Percentiles rank a stretch among this genome's conserved stretches.
These are phyloP conservation scores for Neomorphus geoffroyi DNA, from an alignment of 2,797 vertebrate genomes.

Conservation along the genomic window DNA sequence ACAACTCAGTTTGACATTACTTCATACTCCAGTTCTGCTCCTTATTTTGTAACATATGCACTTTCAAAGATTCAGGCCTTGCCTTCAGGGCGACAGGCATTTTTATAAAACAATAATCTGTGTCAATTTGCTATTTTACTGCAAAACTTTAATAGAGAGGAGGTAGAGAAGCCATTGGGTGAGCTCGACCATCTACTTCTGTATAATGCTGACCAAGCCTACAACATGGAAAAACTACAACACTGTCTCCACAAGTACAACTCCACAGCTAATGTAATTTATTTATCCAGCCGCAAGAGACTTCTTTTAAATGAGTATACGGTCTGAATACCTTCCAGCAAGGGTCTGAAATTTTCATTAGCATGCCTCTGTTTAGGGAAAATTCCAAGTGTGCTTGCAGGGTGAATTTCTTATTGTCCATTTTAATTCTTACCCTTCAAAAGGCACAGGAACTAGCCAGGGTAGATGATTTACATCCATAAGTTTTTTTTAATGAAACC, in stretches of 20 bases:
- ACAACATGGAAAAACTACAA: fast-evolving
- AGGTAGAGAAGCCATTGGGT: neutral
- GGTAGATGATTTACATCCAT: neutral
- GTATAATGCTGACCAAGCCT: neutral
- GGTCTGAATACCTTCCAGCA: neutral
- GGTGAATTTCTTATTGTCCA: neutral
- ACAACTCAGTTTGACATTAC: neutral
- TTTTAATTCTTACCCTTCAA: neutral
- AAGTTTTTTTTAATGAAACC: neutral
- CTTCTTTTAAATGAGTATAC: neutral
- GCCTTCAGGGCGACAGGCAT: fast-evolving
- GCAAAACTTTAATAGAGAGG: neutral
- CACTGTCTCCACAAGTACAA: neutral
- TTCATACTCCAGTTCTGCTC: neutral
- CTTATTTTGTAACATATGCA: neutral
- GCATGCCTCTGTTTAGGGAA: neutral
- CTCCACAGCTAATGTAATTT: neutral
- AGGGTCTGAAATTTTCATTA: neutral
- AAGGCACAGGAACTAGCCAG: neutral
- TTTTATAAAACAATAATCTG: neutral
- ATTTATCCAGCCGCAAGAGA: neutral
- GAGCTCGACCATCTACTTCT: neutral
- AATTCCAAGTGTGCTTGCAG: neutral
- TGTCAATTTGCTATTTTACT: neutral
- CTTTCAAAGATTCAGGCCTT: neutral